phyloP scores from a whole-genome alignment of 2,797 vertebrate genomes.

The Scyliorhinus canicula region DNA sequence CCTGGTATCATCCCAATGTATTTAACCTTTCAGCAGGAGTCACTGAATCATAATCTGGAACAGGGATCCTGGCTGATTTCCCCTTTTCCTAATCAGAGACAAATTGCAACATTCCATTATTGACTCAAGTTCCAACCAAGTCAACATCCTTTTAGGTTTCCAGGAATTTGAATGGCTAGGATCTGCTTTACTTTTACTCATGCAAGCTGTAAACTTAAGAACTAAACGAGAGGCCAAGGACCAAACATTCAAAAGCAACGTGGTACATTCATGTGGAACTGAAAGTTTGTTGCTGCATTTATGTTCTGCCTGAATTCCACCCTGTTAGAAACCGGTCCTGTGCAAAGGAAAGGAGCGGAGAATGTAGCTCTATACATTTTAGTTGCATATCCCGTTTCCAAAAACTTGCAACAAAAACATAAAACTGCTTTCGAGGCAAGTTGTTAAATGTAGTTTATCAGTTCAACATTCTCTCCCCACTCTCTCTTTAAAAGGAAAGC shows the following conservation, averaged over 20 bases:
- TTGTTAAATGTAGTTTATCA: constrained; percentile 1
- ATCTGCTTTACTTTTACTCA: not conserved
- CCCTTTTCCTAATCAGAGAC: not conserved
- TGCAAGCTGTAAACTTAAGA: not conserved
- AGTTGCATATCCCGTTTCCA: not conserved
- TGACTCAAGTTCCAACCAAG: not conserved
- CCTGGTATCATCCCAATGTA: not conserved
- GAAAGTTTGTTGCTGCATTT: not conserved
- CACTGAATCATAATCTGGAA: not conserved
- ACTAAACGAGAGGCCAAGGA: not conserved
- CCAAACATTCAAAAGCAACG: not conserved
- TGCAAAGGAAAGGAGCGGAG: not conserved
- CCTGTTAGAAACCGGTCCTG: not conserved
- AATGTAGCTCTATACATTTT: not conserved
- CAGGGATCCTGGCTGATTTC: not conserved
- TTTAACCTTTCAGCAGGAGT: not conserved
- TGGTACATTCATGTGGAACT: not conserved
- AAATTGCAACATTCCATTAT: not conserved
- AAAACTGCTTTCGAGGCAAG: not conserved
- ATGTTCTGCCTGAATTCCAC: not conserved
- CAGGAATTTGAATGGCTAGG: not conserved
- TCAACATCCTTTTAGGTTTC: not conserved
- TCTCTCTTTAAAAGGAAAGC: not conserved
- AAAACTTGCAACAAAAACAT: not conserved
- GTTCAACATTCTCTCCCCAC: not conserved